A percentile compares a stretch with the other conserved stretches of the same genome.
phyloP scores from a whole-genome alignment of 2,113 vertebrate species.

The Agapornis roseicollis region DNA sequence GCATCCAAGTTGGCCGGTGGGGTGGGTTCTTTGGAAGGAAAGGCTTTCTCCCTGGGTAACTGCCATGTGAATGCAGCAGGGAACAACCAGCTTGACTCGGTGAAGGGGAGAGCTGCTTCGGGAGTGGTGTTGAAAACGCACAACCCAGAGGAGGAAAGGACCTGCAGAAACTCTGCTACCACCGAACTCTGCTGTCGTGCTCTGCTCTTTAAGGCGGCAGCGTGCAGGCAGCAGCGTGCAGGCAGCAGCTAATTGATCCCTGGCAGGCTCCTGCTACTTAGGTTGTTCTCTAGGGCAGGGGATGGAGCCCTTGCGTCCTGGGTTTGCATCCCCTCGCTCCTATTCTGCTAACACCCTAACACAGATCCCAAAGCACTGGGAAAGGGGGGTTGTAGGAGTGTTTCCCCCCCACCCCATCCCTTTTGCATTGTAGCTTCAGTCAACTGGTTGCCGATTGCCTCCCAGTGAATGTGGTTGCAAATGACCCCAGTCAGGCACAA shows the following conservation, averaged over 20 bases:
- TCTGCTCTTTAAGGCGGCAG: not conserved
- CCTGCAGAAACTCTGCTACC: not conserved
- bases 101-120: not conserved
- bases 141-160: not conserved
- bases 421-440: not conserved
- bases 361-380: not conserved
- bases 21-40: not conserved
- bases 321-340: not conserved
- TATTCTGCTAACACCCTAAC: not conserved
- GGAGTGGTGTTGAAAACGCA: not conserved
- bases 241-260: not conserved
- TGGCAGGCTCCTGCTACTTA: not conserved
- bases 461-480: not conserved
- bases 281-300: not conserved
- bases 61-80: not conserved
- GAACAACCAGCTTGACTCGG: not conserved
- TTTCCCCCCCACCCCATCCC: not conserved
- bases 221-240: rapidly evolving
- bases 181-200: not conserved
- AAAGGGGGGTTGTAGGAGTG: not conserved
- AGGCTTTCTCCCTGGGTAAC: not conserved
- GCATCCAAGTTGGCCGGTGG: not conserved
- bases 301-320: not conserved
- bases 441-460: conserved; percentile 5
- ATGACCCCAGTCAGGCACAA: not conserved